Conservation (phyloP, 1,140 invertebrate species). For the Drosophila paulistorum region DNA sequence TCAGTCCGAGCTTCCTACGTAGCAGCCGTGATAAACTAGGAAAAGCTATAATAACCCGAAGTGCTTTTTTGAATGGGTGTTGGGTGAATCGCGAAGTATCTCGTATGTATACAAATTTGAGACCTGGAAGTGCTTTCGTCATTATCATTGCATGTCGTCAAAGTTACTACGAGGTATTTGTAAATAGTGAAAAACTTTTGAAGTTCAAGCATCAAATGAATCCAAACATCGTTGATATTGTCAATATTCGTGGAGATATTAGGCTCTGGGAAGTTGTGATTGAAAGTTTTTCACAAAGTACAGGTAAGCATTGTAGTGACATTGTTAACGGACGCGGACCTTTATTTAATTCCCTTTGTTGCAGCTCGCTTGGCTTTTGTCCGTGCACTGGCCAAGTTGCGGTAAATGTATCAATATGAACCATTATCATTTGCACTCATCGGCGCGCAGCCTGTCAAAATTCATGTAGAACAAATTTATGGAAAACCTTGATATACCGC, state of each 20-base stretch:
- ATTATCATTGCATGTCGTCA: constrained; percentile 71
- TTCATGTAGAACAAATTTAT: constrained; percentile 51
- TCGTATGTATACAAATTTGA: constrained; percentile 73
- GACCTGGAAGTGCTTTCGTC: constrained; percentile 79
- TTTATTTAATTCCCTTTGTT: not conserved
- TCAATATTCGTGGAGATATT: constrained; percentile 83
- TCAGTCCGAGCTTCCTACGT: constrained; percentile 85
- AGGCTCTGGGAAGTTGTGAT: constrained; percentile 56
- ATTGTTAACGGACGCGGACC: not conserved
- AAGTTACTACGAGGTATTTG: constrained; percentile 78
- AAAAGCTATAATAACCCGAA: constrained; percentile 81
- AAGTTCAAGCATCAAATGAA: constrained; percentile 75
- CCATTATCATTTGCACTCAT: constrained; percentile 26
- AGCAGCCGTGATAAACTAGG: constrained; percentile 54
- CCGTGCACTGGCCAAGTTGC: not conserved
- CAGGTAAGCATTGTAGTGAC: constrained; percentile 4
- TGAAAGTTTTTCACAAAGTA: constrained; percentile 10
- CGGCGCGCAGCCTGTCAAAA: constrained; percentile 54
- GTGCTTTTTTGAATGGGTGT: constrained; percentile 82
- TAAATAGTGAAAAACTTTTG: constrained; percentile 76
- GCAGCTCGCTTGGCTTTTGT: not conserved
- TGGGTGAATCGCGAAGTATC: constrained; percentile 82
- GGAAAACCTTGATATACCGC: constrained; percentile 24
- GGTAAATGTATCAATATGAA: not conserved
- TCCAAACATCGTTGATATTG: constrained; percentile 70